These are phyloP conservation scores for Phrixothrix hirtus DNA, from an alignment of 2,888 invertebrate species.

Conservation along the genomic window DNA sequence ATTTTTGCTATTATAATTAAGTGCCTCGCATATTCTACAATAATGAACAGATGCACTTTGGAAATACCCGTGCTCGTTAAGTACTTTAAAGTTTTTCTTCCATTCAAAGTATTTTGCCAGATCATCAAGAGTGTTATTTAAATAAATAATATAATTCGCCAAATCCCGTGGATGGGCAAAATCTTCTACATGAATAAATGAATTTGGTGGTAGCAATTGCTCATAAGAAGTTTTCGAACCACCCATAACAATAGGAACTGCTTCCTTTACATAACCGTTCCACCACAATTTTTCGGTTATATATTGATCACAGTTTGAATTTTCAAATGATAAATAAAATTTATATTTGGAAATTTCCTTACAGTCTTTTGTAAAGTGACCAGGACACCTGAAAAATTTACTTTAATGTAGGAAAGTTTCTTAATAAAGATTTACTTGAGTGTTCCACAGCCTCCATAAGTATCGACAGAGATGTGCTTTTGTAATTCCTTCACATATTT, in stretches of 20 bases:
- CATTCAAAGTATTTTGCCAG: conserved; percentile 61
- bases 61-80: conserved; percentile 72
- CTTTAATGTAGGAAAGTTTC: background rate
- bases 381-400: conserved; percentile 62
- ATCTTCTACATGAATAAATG: conserved; percentile 65
- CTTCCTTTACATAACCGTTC: conserved; percentile 65
- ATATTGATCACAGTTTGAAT: conserved; percentile 70
- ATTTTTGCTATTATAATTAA: conserved; percentile 62
- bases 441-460: conserved; percentile 62
- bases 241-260: conserved; percentile 70
- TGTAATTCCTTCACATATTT: conserved; percentile 61
- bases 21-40: conserved; percentile 70
- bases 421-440: too few species aligned
- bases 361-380: conserved; percentile 66
- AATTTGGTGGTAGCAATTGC: conserved; percentile 64
- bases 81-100: conserved; percentile 61
- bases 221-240: conserved; percentile 56
- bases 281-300: conserved; percentile 72
- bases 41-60: conserved; percentile 63
- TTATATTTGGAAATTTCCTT: conserved; percentile 61
- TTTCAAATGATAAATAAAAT: conserved; percentile 73
- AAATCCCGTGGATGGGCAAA: conserved; percentile 59
- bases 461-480: conserved; percentile 62
- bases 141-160: conserved; percentile 58
- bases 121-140: conserved; percentile 55